Evolutionary conservation across 2,113 vertebrate genomes (phyloP).

Genomic region (Gobio gobio): DNA sequence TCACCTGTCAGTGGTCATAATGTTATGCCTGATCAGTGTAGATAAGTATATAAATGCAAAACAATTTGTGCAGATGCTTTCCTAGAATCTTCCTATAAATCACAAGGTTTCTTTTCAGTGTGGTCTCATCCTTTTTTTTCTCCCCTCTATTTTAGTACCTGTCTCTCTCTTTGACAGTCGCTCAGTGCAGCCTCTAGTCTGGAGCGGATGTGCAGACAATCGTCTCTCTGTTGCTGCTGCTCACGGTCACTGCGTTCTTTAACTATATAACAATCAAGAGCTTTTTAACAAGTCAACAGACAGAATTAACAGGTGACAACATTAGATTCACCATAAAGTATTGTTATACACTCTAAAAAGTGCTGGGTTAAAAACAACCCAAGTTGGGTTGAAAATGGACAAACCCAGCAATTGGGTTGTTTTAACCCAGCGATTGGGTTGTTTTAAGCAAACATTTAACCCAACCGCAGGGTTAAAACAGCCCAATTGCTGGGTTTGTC

Average conservation of each 20-base stretch:
- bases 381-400: too few relatives aligned
- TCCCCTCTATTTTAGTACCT: constrained; percentile 76
- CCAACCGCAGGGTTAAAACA: too few relatives aligned
- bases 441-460: too few relatives aligned
- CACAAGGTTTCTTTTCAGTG: background rate
- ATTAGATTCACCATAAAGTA: background rate
- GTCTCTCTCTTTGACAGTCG: constrained; percentile 84
- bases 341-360: too few relatives aligned
- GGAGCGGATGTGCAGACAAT: constrained; percentile 84
- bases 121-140: background rate
- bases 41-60: background rate
- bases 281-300: background rate
- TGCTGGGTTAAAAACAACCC: too few relatives aligned
- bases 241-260: constrained; percentile 80
- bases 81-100: background rate
- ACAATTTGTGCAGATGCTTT: background rate
- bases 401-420: too few relatives aligned
- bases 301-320: background rate
- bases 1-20: too few relatives aligned
- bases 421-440: too few relatives aligned
- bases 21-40: too few relatives aligned
- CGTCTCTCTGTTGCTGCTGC: constrained; percentile 79
- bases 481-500: too few relatives aligned
- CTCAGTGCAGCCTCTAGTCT: constrained; percentile 80
- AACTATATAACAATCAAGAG: constrained; percentile 67